Conservation (phyloP, 2,113 vertebrate species). For the Prinia subflava region DNA sequence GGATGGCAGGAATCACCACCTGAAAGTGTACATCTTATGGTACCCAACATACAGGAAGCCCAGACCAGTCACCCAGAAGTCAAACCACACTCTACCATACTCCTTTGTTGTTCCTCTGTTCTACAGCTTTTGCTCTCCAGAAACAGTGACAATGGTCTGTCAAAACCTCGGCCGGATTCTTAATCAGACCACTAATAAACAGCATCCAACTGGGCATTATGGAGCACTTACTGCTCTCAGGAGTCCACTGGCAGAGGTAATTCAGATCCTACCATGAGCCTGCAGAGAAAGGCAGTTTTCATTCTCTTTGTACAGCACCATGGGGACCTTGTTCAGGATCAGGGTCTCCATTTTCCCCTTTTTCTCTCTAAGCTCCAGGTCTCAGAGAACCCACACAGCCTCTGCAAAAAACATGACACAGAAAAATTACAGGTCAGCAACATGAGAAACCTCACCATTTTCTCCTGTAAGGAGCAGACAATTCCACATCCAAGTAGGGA, state of each 20-base stretch:
- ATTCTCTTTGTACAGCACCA: neutral
- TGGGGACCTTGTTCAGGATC: neutral
- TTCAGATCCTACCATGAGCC: neutral
- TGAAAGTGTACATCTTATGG: neutral
- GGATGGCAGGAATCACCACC: neutral
- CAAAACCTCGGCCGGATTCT: neutral
- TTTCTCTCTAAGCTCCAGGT: neutral
- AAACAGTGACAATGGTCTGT: neutral
- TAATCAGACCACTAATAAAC: neutral
- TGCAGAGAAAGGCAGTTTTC: neutral
- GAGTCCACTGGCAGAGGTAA: neutral
- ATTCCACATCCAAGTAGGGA: slow-evolving; percentile 28
- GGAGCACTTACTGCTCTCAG: neutral
- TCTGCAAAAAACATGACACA: neutral
- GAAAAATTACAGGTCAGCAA: neutral
- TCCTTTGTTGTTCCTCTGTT: neutral
- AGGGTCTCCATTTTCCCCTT: neutral
- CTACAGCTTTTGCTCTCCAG: neutral
- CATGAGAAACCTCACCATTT: slow-evolving; percentile 15
- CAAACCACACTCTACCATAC: neutral
- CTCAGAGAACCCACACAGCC: neutral
- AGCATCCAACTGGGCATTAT: neutral
- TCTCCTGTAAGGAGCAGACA: neutral
- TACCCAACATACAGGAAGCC: neutral
- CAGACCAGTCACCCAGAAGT: neutral